Evolutionary conservation across 2,888 invertebrate species (phyloP).

Genomic region (Malachius bipustulatus): DNA sequence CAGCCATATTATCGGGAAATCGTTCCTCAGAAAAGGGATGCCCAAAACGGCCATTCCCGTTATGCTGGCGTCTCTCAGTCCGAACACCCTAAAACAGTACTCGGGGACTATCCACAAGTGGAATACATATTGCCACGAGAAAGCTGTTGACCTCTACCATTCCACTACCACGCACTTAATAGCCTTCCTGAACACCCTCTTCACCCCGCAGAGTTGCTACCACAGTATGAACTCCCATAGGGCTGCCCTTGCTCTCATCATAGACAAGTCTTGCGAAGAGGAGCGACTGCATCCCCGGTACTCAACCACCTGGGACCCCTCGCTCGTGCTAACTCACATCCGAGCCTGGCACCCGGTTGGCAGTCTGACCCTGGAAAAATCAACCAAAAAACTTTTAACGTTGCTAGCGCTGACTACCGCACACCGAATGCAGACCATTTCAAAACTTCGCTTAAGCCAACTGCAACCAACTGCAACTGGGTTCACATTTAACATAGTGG

Average conservation of each 20-base stretch:
- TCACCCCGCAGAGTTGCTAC: constrained; percentile 15
- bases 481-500: constrained; percentile 3
- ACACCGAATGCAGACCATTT: constrained; percentile 17
- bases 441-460: constrained; percentile 16
- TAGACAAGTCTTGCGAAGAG: constrained; percentile 14
- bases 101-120: too few species aligned
- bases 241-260: constrained; percentile 21
- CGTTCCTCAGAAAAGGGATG: too few species aligned
- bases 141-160: too few species aligned
- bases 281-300: too few species aligned
- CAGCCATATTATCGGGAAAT: too few species aligned
- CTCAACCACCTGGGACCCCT: constrained; percentile 24
- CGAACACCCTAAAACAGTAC: too few species aligned
- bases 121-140: too few species aligned
- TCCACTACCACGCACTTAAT: too few species aligned
- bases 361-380: constrained; percentile 10
- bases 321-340: constrained; percentile 14
- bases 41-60: too few species aligned
- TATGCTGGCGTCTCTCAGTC: too few species aligned
- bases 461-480: too few species aligned
- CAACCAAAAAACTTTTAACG: constrained; percentile 19
- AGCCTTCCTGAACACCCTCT: too few species aligned
- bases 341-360: constrained; percentile 6
- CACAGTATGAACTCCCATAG: constrained; percentile 21
- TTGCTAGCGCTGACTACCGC: constrained; percentile 18